Conservation (phyloP, 2,888 invertebrate genomes). For the Ctenicera cuprea region DNA sequence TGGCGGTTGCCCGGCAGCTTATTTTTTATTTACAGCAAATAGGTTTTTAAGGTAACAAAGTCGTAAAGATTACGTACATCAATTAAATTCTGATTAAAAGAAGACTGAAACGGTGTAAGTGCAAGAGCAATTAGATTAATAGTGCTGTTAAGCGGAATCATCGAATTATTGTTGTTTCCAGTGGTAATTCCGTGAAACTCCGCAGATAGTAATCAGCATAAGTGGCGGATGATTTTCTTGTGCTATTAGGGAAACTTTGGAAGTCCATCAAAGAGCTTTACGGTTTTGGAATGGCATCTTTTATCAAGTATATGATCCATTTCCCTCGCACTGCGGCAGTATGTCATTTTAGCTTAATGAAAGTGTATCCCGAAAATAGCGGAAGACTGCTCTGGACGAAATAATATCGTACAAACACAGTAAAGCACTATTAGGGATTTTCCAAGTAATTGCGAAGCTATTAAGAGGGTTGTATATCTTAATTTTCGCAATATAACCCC, state of each 20-base stretch:
- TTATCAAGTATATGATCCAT: conserved; percentile 50
- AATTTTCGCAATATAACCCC: conserved; percentile 44
- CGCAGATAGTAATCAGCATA: conserved; percentile 47
- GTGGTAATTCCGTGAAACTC: conserved; percentile 14
- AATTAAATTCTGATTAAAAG: too few relatives aligned
- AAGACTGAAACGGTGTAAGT: not conserved
- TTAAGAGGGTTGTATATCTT: conserved; percentile 51
- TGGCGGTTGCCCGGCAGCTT: too few relatives aligned
- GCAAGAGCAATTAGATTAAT: conserved; percentile 6
- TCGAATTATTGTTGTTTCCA: conserved; percentile 28
- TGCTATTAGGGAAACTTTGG: conserved; percentile 44
- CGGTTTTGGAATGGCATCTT: conserved; percentile 44
- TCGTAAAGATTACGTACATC: too few relatives aligned
- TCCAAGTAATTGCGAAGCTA: conserved; percentile 53
- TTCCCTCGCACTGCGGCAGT: conserved; percentile 47
- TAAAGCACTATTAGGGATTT: conserved; percentile 47
- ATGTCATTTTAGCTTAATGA: conserved; percentile 55
- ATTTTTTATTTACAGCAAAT: too few relatives aligned
- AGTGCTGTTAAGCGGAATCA: not conserved
- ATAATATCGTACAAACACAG: conserved; percentile 36
- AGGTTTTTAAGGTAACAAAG: too few relatives aligned
- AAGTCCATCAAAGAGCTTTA: conserved; percentile 47
- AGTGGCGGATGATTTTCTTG: conserved; percentile 47
- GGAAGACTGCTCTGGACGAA: conserved; percentile 19
- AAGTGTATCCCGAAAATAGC: conserved; percentile 47